These are phyloP conservation scores for Archips xylosteana DNA, from an alignment of 2,888 invertebrate genomes.

Conservation along the genomic window DNA sequence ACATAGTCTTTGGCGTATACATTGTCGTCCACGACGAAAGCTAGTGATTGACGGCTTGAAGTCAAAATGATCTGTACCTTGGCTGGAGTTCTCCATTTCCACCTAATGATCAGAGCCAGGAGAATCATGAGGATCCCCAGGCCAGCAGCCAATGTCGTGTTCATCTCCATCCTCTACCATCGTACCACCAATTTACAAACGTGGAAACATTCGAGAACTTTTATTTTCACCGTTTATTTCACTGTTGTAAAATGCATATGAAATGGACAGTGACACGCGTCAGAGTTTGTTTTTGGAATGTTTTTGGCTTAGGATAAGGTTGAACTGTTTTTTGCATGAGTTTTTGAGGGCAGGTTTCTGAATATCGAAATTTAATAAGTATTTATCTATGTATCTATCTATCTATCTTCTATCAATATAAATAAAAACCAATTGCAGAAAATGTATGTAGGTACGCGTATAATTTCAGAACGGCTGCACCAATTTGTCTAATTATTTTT, in stretches of 20 bases:
- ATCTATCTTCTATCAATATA: too few species aligned
- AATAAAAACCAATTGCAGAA: too few species aligned
- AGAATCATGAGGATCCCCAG: constrained; percentile 59
- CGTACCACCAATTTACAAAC: constrained; percentile 46
- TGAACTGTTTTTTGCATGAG: neutral
- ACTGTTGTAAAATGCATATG: neutral
- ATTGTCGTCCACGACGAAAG: too few species aligned
- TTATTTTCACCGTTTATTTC: neutral
- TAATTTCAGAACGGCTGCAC: too few species aligned
- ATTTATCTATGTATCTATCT: too few species aligned
- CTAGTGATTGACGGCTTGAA: neutral
- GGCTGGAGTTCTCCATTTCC: constrained; percentile 56
- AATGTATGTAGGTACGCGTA: too few species aligned
- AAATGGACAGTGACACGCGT: constrained; percentile 39
- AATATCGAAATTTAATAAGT: too few species aligned
- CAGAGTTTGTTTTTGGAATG: constrained; percentile 54
- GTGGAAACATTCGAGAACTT: neutral
- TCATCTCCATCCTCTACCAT: constrained; percentile 58
- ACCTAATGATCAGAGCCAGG: constrained; percentile 57
- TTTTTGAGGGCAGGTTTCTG: too few species aligned
- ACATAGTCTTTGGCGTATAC: too few species aligned
- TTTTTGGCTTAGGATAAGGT: neutral
- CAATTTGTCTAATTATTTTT: too few species aligned
- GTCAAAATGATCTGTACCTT: constrained; percentile 52
- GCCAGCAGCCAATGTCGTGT: constrained; percentile 57